phyloP scores from a whole-genome alignment of 92 coral and sea anemone species.

The Actinostola sp. region DNA sequence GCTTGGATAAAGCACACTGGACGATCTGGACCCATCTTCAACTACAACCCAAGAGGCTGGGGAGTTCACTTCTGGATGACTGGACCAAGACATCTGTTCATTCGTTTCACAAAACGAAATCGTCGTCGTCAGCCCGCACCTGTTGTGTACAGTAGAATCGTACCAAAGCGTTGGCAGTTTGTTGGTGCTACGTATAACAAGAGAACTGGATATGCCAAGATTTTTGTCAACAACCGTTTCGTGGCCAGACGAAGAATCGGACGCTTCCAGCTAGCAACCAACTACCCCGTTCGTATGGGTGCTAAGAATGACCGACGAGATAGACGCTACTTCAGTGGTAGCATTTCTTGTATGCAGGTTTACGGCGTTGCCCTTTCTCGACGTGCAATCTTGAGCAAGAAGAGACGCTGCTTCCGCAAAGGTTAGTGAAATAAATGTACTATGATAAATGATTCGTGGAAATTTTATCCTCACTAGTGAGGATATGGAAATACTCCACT shows the following conservation, averaged over 20 bases:
- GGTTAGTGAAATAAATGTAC: too few species aligned
- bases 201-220: conserved; percentile 20
- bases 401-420: too few species aligned
- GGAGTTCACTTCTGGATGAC: conserved; percentile 65
- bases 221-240: conserved; percentile 27
- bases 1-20: conserved; percentile 21
- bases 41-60: conserved; percentile 68
- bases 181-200: conserved; percentile 19
- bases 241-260: background rate
- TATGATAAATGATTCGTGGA: too few species aligned
- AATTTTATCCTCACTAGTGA: too few species aligned
- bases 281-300: conserved; percentile 23
- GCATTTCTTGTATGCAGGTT: background rate
- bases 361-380: too few species aligned
- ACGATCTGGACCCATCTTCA: conserved; percentile 28
- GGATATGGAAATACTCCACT: too few species aligned
- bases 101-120: conserved; percentile 30
- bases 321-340: conserved; percentile 19
- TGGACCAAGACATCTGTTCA: conserved; percentile 46
- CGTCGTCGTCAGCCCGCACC: background rate
- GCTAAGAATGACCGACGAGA: conserved; percentile 2
- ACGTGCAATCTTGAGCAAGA: too few species aligned
- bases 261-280: conserved; percentile 22
- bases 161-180: background rate
- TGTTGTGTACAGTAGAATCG: background rate